These are phyloP conservation scores for Lontra canadensis DNA, from an alignment of 2,113 vertebrate genomes.

Conservation along the genomic window DNA sequence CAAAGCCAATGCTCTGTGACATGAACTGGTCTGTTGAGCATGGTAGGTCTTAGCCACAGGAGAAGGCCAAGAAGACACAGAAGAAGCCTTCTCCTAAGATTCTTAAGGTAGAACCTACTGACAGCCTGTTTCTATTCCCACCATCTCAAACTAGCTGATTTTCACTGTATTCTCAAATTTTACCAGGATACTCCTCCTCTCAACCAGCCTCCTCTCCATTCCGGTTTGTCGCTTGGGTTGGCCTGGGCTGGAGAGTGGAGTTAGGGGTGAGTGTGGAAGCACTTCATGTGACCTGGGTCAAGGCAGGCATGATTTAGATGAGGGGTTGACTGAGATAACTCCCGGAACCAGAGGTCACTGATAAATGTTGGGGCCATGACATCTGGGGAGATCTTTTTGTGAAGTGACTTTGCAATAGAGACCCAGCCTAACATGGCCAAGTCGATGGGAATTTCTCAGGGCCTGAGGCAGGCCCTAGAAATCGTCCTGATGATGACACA, in stretches of 20 bases:
- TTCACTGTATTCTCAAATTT: background rate
- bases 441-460: background rate
- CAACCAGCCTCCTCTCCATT: background rate
- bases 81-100: background rate
- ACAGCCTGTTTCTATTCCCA: background rate
- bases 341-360: background rate
- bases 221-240: background rate
- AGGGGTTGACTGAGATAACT: background rate
- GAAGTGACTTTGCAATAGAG: background rate
- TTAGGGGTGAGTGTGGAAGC: background rate
- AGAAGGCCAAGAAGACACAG: too few species aligned
- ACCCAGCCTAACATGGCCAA: background rate
- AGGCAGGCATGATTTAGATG: background rate
- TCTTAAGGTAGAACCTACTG: background rate
- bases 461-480: background rate
- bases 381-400: background rate
- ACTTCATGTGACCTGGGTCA: background rate
- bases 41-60: background rate
- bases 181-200: too few species aligned
- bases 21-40: background rate
- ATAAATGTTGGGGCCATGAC: background rate
- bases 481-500: background rate
- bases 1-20: background rate
- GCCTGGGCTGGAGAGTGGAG: background rate
- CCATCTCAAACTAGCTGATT: background rate